A percentile compares a stretch with the other conserved stretches of the same genome.
Evolutionary conservation across 2,113 vertebrate genomes (phyloP).

Genomic region (Otus sunia): DNA sequence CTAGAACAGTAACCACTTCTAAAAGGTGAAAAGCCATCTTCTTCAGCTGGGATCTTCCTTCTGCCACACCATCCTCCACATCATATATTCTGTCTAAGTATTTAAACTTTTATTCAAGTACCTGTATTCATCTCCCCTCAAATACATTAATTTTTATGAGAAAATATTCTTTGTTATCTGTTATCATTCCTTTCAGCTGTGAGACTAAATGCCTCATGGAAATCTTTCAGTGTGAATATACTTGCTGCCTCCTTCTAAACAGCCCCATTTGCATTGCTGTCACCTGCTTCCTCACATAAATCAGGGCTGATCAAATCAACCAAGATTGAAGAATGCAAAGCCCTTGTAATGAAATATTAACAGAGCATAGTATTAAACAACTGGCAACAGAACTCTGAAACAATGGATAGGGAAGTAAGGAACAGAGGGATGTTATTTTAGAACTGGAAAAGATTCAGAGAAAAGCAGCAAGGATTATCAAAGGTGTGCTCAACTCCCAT

Average conservation of each 20-base stretch:
- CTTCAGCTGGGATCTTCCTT: background rate
- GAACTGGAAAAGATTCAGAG: background rate
- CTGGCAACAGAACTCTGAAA: background rate
- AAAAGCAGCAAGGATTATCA: background rate
- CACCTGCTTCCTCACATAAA: background rate
- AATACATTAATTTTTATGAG: background rate
- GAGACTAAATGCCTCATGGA: background rate
- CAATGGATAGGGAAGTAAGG: background rate
- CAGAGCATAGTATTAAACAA: background rate
- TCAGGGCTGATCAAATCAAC: background rate
- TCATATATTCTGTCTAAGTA: background rate
- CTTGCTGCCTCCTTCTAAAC: background rate
- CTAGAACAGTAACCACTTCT: background rate
- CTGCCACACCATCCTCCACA: background rate
- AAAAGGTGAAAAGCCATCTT: background rate
- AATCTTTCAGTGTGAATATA: background rate
- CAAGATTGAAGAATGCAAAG: background rate
- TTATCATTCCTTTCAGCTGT: background rate
- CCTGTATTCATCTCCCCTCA: background rate
- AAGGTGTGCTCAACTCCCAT: background rate
- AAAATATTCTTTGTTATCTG: background rate
- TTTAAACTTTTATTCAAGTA: background rate
- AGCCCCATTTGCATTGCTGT: background rate
- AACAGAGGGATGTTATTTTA: background rate
- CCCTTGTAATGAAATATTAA: background rate